Base-by-base conservation (phyloP, 2,113 vertebrate species). In the Phainopepla nitens region DNA sequence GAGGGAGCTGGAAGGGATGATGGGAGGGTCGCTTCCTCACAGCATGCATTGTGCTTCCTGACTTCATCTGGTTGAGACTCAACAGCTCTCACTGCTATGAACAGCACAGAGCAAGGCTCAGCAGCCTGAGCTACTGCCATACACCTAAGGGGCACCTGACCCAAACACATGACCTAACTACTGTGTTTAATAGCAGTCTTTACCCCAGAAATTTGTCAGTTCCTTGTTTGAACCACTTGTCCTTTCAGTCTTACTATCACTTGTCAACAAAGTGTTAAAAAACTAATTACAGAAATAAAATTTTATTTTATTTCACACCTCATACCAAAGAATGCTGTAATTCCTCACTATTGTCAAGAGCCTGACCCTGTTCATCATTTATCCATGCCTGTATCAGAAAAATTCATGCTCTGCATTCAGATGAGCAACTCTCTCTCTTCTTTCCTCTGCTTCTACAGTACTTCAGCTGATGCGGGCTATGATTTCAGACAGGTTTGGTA, bases 241-340 rank as follows among this genome's bases (percentile, higher is more conserved):
- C 53, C 22, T 87, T 93, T 72, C 70, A 85, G 65, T 19, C 28
- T 75, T n/a, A 31, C 3, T 18, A 85, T 23, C 22, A 53, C 10
- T 49, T 85, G 50, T 47, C 44, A 87, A 50, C 36, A 82, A 91
- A 56, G 47, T n/a, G 41, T 25, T 92, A 41, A 61, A 84, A 94
- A 49, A 13, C 45, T 68, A 91, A 79, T n/a, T 41, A 41, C 18
- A 57, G 3, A 53, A 75, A 84, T 86, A 82, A 83, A 57, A 54
- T n/a, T 71, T 60, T 6, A 66, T 41, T 87, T 82, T 44, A 77
- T 62, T 78, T 23, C 25, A 75, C 27, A 75, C 29, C 11, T 84
- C 3, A 0, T 53, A 68, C 5, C 22, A 2, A 18, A 87, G 44
- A 57, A 87, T 17, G n/a, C 27, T 7, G 1, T 23, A 50, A 88